Evolutionary conservation across 1,140 invertebrate species (phyloP).

Genomic region (Pseudomyrmex gracilis): DNA sequence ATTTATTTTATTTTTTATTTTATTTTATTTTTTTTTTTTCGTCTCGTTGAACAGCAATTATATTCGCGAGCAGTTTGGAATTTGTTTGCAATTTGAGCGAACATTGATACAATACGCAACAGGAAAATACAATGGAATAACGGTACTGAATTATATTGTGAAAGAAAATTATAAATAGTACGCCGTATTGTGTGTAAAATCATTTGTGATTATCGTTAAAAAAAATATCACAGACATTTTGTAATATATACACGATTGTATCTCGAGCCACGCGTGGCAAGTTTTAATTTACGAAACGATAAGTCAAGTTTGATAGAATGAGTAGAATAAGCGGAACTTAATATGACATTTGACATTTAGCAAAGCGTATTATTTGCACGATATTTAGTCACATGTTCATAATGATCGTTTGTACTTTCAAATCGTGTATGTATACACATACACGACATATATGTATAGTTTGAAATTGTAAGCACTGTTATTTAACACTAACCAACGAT

Average conservation of each 20-base stretch:
- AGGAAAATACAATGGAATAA: background rate
- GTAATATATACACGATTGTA: no score
- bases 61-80: conserved; percentile 31
- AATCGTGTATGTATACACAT: no score
- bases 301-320: conserved; percentile 39
- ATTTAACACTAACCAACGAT: conserved; percentile 8
- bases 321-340: conserved; percentile 47
- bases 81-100: conserved; percentile 2
- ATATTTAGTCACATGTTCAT: no score
- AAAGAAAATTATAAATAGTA: conserved; percentile 3
- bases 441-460: no score
- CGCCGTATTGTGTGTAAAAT: conserved; percentile 30
- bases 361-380: background rate
- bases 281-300: conserved; percentile 63
- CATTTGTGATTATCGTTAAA: no score
- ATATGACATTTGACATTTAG: conserved; percentile 48
- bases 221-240: no score
- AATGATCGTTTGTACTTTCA: no score
- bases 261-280: conserved; percentile 36
- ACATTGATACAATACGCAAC: conserved; percentile 17
- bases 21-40: conserved; percentile 32
- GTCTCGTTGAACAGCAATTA: conserved; percentile 53
- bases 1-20: conserved; percentile 6
- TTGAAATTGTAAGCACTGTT: background rate
- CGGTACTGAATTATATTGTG: conserved; percentile 13